Percentiles rank a stretch among this genome's conserved stretches.
Conservation (phyloP, 1,140 invertebrate species). For the Hylyphantes graminicola region DNA sequence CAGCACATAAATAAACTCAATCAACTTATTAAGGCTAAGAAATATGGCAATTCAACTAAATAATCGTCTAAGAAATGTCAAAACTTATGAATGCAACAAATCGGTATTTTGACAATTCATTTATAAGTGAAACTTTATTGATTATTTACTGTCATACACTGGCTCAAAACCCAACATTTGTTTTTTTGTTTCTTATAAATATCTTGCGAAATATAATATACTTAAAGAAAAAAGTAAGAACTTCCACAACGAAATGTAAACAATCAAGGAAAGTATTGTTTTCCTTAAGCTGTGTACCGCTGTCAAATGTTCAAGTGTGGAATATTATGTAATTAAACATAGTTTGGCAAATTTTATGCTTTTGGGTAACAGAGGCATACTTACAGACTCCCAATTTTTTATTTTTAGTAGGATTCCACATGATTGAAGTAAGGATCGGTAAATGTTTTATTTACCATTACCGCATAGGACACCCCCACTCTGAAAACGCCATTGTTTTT, state of each 20-base stretch:
- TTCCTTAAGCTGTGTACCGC: background rate
- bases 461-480: constrained; percentile 39
- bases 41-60: too few species aligned
- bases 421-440: constrained; percentile 61
- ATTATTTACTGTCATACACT: background rate
- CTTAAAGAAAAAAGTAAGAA: background rate
- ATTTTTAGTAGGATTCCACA: constrained; percentile 75
- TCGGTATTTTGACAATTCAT: background rate
- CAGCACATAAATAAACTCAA: too few species aligned
- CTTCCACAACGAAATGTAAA: background rate
- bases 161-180: background rate
- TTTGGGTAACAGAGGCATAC: constrained; percentile 63
- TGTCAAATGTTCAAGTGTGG: background rate
- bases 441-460: constrained; percentile 35
- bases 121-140: background rate
- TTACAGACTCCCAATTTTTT: constrained; percentile 77
- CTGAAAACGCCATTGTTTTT: constrained; percentile 55
- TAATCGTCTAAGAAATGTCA: too few species aligned
- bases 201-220: background rate
- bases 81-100: background rate
- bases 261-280: background rate
- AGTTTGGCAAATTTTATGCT: background rate
- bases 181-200: background rate
- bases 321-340: background rate
- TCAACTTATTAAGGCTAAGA: too few species aligned